These are phyloP conservation scores for Alouatta palliata DNA, from an alignment of 2,113 vertebrate genomes.

Conservation along the genomic window DNA sequence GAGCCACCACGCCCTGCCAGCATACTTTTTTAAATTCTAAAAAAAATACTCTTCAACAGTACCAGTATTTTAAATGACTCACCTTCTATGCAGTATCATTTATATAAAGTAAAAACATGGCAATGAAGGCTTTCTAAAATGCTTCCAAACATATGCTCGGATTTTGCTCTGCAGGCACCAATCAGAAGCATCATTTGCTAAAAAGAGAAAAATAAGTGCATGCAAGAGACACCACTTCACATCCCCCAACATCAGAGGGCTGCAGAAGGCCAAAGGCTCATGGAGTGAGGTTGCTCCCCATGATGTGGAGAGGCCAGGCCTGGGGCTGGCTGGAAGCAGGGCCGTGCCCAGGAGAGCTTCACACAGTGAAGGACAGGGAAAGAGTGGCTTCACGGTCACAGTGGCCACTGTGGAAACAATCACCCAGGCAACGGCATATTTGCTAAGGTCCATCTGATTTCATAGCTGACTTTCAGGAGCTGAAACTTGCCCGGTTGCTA, in stretches of 20 bases:
- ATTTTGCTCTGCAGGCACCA: not conserved
- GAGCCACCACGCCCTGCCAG: too few relatives aligned
- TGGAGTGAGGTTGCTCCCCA: fast-evolving
- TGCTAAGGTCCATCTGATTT: not conserved
- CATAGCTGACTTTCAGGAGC: not conserved
- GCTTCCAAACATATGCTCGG: not conserved
- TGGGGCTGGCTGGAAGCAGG: fast-evolving
- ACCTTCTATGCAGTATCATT: not conserved
- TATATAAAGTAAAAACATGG: not conserved
- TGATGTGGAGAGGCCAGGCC: fast-evolving
- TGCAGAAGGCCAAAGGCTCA: too few relatives aligned
- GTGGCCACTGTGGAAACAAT: not conserved
- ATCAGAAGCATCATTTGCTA: not conserved
- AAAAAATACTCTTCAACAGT: not conserved
- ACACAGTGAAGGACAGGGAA: not conserved
- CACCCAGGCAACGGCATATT: not conserved
- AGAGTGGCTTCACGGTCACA: not conserved
- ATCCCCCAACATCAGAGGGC: not conserved
- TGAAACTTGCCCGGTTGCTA: not conserved
- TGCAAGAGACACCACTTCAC: not conserved
- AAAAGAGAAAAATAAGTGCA: not conserved
- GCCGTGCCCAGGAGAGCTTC: not conserved
- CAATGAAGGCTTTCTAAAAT: not conserved
- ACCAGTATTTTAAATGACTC: not conserved
- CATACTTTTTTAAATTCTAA: not conserved